A percentile compares a stretch with the other conserved stretches of the same genome.
phyloP scores from a whole-genome alignment of 2,797 vertebrate species.

The Pogonophryne albipinna region DNA sequence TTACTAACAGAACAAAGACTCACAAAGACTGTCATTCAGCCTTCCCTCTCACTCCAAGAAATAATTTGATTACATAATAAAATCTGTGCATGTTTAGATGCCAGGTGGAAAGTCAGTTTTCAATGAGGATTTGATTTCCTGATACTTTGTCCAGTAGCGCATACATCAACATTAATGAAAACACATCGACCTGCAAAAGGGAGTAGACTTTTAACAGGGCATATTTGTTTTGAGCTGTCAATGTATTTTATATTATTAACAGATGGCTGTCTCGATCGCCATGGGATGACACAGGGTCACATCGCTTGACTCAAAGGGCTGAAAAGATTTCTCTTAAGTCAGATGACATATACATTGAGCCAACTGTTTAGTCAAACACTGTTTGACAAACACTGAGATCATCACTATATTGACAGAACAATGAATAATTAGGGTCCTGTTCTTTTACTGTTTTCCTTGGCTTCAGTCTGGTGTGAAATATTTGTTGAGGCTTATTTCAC shows the following conservation, averaged over 20 bases:
- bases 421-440: constrained; percentile 16
- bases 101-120: constrained; percentile 33
- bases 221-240: constrained; percentile 39
- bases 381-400: constrained; percentile 37
- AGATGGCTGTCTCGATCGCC: constrained; percentile 48
- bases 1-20: constrained; percentile 16
- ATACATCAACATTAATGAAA: constrained; percentile 47
- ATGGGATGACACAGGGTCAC: constrained; percentile 45
- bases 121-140: constrained; percentile 35
- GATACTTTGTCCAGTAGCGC: constrained; percentile 5
- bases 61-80: constrained; percentile 49
- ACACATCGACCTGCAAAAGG: constrained; percentile 22
- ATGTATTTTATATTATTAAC: constrained; percentile 51
- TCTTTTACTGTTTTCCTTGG: constrained; percentile 8
- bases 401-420: constrained; percentile 43
- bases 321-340: constrained; percentile 32
- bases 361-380: constrained; percentile 46
- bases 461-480: constrained; percentile 13
- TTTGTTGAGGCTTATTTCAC: too few species aligned
- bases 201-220: constrained; percentile 7
- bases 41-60: neutral
- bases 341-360: constrained; percentile 47
- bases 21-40: constrained; percentile 20
- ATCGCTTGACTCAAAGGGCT: constrained; percentile 43
- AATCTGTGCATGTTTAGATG: constrained; percentile 48